Evolutionary conservation across 2,888 invertebrate species (phyloP).

Genomic region (Andricus curvator): DNA sequence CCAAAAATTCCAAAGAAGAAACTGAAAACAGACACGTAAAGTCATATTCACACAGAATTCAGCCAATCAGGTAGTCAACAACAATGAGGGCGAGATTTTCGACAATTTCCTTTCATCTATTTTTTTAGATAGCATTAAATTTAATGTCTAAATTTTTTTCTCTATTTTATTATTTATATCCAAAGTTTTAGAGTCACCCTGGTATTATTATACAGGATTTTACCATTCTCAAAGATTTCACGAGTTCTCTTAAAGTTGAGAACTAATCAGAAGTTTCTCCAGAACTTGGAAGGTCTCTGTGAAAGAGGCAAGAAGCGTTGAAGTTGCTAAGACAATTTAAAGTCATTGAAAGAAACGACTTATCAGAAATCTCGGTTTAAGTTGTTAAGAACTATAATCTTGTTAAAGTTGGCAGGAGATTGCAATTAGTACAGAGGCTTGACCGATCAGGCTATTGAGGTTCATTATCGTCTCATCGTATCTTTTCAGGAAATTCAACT

Average conservation of each 20-base stretch:
- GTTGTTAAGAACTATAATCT: slow-evolving; percentile 32
- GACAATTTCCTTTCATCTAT: too few relatives aligned
- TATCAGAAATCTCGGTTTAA: slow-evolving; percentile 26
- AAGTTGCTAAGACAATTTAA: slow-evolving; percentile 36
- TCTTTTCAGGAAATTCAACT: neutral
- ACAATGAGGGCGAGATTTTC: too few relatives aligned
- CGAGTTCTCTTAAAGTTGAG: slow-evolving; percentile 30
- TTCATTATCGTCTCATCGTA: slow-evolving; percentile 21
- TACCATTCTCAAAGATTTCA: slow-evolving; percentile 12
- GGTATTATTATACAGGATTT: slow-evolving; percentile 1
- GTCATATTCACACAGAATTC: too few relatives aligned
- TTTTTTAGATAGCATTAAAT: too few relatives aligned
- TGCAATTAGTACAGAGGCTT: slow-evolving; percentile 36
- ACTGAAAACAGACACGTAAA: too few relatives aligned
- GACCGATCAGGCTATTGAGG: slow-evolving; percentile 4
- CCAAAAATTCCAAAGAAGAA: too few relatives aligned
- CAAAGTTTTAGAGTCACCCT: neutral
- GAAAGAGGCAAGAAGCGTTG: slow-evolving; percentile 1
- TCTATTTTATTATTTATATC: neutral
- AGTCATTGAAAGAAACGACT: slow-evolving; percentile 34
- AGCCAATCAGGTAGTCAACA: too few relatives aligned
- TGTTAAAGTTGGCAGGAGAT: slow-evolving; percentile 31
- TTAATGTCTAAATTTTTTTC: neutral
- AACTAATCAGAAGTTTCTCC: slow-evolving; percentile 37
- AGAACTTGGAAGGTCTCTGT: slow-evolving; percentile 22